Evolutionary conservation across 2,113 vertebrate genomes (phyloP).

Genomic region (Lutjanus erythropterus): DNA sequence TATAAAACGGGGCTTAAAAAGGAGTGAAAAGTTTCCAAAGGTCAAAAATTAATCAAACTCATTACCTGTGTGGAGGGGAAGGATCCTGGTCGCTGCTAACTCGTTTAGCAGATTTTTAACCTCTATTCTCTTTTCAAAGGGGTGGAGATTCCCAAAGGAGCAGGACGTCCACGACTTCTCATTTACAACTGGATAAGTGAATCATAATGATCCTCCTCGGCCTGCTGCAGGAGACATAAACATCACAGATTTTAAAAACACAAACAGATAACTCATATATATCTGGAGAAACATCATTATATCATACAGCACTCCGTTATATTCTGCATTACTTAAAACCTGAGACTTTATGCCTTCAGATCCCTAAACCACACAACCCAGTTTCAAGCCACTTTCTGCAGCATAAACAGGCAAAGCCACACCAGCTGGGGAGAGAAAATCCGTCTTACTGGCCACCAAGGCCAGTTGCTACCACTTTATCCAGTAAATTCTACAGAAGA

Average conservation of each 20-base stretch:
- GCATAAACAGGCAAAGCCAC: constrained; percentile 61
- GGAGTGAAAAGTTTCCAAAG: constrained; percentile 82
- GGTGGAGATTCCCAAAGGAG: constrained; percentile 65
- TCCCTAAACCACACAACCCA: constrained; percentile 49
- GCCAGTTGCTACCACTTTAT: constrained; percentile 69
- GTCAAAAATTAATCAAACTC: constrained; percentile 86
- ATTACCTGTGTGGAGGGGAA: constrained; percentile 77
- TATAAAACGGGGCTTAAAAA: constrained; percentile 55
- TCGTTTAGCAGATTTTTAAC: constrained; percentile 75
- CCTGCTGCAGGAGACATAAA: constrained; percentile 44
- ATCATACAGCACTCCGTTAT: background rate
- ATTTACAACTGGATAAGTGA: constrained; percentile 65
- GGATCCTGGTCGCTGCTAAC: constrained; percentile 66
- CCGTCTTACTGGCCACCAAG: constrained; percentile 77
- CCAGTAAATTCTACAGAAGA: constrained; percentile 71
- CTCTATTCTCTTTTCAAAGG: constrained; percentile 76
- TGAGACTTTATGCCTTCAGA: constrained; percentile 22
- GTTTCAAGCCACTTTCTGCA: constrained; percentile 62
- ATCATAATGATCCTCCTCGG: constrained; percentile 54
- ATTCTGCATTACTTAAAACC: constrained; percentile 39
- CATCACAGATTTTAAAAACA: constrained; percentile 14
- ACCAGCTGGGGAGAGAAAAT: constrained; percentile 74
- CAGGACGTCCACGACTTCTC: constrained; percentile 59
- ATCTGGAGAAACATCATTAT: constrained; percentile 13
- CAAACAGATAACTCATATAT: constrained; percentile 1